Evolutionary conservation across 2,888 invertebrate species (phyloP).

Genomic region (Homarus gammarus): DNA sequence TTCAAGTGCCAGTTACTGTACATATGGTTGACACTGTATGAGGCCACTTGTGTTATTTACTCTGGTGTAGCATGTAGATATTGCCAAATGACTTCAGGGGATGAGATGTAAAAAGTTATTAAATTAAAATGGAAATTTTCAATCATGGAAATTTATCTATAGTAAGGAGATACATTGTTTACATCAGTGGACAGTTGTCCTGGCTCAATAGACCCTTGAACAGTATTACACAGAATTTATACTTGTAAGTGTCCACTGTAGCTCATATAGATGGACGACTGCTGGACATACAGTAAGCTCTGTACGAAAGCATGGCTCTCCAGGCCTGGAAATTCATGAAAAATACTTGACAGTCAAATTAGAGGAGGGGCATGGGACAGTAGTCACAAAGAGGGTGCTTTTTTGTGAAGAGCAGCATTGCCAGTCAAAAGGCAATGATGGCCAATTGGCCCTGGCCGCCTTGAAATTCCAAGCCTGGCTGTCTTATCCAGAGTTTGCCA

Average conservation of each 20-base stretch:
- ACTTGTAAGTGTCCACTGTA: not conserved
- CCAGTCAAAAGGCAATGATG: not conserved
- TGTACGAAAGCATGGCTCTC: not conserved
- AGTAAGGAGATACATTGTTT: not conserved
- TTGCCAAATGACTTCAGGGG: conserved; percentile 4
- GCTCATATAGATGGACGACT: not conserved
- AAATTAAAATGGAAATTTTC: not conserved
- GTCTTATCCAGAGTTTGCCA: not conserved
- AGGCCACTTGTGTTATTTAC: not conserved
- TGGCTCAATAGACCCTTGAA: not conserved
- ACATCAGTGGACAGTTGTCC: not conserved
- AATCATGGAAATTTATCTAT: not conserved
- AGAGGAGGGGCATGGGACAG: not conserved
- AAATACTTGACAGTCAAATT: not conserved
- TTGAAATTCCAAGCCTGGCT: not conserved
- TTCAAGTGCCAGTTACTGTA: conserved; percentile 93
- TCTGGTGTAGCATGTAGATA: not conserved
- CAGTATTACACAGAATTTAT: not conserved
- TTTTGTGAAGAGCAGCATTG: not conserved
- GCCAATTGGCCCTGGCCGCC: not conserved
- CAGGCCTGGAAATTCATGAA: too few relatives aligned
- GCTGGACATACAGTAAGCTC: not conserved
- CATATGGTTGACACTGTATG: conserved; percentile 88
- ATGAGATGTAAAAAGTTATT: not conserved
- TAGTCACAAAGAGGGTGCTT: not conserved